phyloP scores from a whole-genome alignment of 2,888 invertebrate genomes.

The Strigamia crassipes region DNA sequence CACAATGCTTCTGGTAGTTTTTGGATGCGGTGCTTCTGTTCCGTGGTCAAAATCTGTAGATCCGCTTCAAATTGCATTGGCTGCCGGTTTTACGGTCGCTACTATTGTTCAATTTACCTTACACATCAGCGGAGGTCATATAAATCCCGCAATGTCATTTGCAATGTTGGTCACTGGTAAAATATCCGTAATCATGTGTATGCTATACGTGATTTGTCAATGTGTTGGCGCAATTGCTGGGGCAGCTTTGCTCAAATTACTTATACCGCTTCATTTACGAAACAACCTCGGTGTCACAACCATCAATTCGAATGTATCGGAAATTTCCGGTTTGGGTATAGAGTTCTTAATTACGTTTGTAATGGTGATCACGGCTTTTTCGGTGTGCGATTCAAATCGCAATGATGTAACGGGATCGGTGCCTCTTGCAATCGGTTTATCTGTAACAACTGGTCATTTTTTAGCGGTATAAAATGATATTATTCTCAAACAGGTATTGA shows the following conservation, averaged over 20 bases:
- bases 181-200: conserved; percentile 51
- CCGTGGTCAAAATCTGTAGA: conserved; percentile 60
- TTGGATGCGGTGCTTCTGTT: conserved; percentile 79
- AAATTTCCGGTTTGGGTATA: conserved; percentile 52
- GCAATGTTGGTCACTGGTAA: conserved; percentile 71
- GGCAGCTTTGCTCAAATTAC: conserved; percentile 52
- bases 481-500: conserved; percentile 24
- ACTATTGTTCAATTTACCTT: conserved; percentile 71
- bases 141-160: conserved; percentile 89
- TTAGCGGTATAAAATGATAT: conserved; percentile 52
- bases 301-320: conserved; percentile 52
- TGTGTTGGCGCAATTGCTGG: conserved; percentile 53
- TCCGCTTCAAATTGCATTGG: conserved; percentile 51
- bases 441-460: conserved; percentile 52
- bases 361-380: conserved; percentile 52
- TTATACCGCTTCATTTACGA: conserved; percentile 50
- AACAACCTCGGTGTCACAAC: conserved; percentile 50
- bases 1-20: conserved; percentile 80
- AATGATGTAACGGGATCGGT: conserved; percentile 51
- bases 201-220: conserved; percentile 53
- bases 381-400: conserved; percentile 49
- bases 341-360: conserved; percentile 53
- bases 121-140: conserved; percentile 86
- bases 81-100: conserved; percentile 55
- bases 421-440: conserved; percentile 53